Base-by-base conservation (phyloP, 2,113 vertebrate species). In the Coturnix japonica region DNA sequence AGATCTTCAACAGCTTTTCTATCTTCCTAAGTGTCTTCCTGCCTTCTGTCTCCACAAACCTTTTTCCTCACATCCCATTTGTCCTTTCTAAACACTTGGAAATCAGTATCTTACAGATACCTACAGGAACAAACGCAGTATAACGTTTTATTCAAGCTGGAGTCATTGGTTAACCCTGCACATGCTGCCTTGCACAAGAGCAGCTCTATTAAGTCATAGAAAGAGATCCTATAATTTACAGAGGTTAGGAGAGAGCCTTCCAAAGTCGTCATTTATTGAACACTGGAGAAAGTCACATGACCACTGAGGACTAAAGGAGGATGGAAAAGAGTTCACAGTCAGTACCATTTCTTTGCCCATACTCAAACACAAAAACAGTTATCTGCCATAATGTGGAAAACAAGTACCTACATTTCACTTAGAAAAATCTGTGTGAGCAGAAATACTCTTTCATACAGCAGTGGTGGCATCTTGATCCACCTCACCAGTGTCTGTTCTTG, bases 191-290 rank as follows among this genome's bases (percentile, higher is more conserved):
- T 46, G 21, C 22, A 82, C 22, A 60, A 85, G 37, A 49, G 30
- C 44, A 60, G 7, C 2, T 53, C 16, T 35, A 47, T 25, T 41
- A 26, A 67, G 43, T 22, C 5, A 22, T 0, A 26, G 15, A 44
- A 30, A 77, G 22, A n/a, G 12, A 5, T 6, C 46, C 12, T 56
- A 20, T 9, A 28, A 41, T 19, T 39, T 4, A 8, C 8, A 2
- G 41, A 35, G 0, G 0, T 51, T 18, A 61, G 33, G 16, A 46
- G 28, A 79, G 78, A 82, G 13, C 11, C 2, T 61, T 51, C 20
- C 31, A 59, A 65, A 77, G 30, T 30, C 59, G 70, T 56, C 13
- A 21, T 3, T 10, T 31, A 18, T 57, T 28, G 22, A 79, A 65
- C 6, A 3, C 44, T 65, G 30, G 13, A 64, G 19, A 73, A 81